Conservation (phyloP, 2,113 vertebrate species). For the Nettapus auritus region DNA sequence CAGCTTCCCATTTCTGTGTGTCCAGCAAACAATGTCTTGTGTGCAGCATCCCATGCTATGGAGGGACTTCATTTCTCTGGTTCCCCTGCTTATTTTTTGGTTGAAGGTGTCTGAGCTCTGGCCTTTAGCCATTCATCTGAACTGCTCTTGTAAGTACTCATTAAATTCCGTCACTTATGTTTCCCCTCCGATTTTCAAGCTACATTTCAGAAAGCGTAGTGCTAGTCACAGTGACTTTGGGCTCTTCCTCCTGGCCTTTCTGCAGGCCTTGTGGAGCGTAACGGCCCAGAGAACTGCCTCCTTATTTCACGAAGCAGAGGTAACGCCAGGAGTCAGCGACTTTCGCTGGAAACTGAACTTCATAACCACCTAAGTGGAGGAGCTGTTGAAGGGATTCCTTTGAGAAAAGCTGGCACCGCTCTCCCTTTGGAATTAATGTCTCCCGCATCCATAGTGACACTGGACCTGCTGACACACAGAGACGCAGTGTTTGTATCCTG, state of each 20-base stretch:
- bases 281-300: slow-evolving; percentile 25
- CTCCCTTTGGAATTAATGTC: slow-evolving; percentile 37
- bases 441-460: slow-evolving; percentile 51
- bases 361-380: slow-evolving; percentile 34
- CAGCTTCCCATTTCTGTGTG: not conserved
- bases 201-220: not conserved
- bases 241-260: slow-evolving; percentile 17
- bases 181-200: not conserved
- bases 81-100: slow-evolving; percentile 2
- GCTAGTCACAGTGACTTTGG: not conserved
- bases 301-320: slow-evolving; percentile 41
- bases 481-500: slow-evolving; percentile 54
- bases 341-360: slow-evolving; percentile 41
- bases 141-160: not conserved
- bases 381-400: slow-evolving; percentile 55
- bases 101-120: not conserved
- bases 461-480: slow-evolving; percentile 37
- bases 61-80: slow-evolving; percentile 9
- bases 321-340: slow-evolving; percentile 42
- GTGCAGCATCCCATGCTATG: not conserved
- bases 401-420: slow-evolving; percentile 54
- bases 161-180: not conserved
- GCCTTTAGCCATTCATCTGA: not conserved
- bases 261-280: not conserved
- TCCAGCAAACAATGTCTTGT: not conserved